Conservation (phyloP, 2,113 vertebrate species). For the Albula glossodonta region DNA sequence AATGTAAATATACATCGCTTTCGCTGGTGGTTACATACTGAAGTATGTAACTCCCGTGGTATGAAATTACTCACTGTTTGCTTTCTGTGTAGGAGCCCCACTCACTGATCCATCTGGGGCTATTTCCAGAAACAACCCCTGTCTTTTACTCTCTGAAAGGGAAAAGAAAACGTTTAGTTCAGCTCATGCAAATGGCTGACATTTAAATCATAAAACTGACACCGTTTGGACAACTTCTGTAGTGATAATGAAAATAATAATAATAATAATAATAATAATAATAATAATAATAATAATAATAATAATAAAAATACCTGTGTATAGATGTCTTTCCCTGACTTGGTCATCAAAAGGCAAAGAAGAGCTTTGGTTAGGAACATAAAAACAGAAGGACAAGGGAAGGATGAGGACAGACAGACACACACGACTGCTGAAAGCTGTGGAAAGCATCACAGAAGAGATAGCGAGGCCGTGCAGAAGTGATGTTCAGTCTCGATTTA, state of each 20-base stretch:
- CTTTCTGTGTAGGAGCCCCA: constrained; percentile 51
- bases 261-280: neutral
- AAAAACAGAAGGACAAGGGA: neutral
- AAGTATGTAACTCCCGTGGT: neutral
- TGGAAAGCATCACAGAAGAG: neutral
- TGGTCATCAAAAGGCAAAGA: neutral
- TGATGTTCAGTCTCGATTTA: neutral
- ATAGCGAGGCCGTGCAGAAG: neutral
- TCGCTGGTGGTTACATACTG: too few relatives aligned
- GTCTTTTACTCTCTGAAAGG: constrained; percentile 60
- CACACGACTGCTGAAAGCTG: neutral
- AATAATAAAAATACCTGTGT: constrained; percentile 18
- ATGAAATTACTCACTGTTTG: constrained; percentile 54
- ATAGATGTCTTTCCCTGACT: neutral
- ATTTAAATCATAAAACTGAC: neutral
- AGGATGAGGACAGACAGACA: neutral
- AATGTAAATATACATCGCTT: neutral
- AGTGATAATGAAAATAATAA: neutral
- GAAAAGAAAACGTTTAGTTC: neutral
- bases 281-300: neutral
- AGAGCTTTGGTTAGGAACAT: constrained; percentile 14
- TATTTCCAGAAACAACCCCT: constrained; percentile 67
- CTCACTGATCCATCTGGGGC: constrained; percentile 59
- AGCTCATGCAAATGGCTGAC: neutral
- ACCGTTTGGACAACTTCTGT: neutral